These are phyloP conservation scores for Daktulosphaira vitifoliae DNA, from an alignment of 1,140 invertebrate genomes.

Conservation along the genomic window DNA sequence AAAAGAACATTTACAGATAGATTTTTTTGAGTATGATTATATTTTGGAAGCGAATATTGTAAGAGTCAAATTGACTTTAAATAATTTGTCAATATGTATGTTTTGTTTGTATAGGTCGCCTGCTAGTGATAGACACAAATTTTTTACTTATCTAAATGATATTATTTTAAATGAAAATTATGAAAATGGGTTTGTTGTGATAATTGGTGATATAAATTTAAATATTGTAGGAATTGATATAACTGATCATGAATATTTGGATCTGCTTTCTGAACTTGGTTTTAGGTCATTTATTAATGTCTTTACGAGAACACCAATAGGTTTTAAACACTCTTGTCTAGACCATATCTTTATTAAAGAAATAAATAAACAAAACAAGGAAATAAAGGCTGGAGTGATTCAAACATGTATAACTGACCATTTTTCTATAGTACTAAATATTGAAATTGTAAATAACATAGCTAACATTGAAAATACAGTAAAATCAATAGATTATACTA, in stretches of 20 bases:
- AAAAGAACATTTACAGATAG: neutral
- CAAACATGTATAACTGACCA: neutral
- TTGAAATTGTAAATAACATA: neutral
- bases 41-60: neutral
- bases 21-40: neutral
- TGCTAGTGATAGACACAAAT: neutral
- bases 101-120: neutral
- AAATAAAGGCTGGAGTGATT: neutral
- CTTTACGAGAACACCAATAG: neutral
- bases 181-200: neutral
- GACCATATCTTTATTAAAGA: neutral
- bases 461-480: no score
- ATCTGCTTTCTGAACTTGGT: neutral
- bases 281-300: neutral
- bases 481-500: no score
- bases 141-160: neutral
- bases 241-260: neutral
- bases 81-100: neutral
- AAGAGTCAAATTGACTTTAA: neutral
- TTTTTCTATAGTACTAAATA: neutral
- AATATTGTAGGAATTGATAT: neutral
- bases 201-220: neutral
- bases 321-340: neutral
- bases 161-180: constrained; percentile 4
- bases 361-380: neutral